Conservation (phyloP, 1,140 invertebrate species). For the Sycophila sp. region DNA sequence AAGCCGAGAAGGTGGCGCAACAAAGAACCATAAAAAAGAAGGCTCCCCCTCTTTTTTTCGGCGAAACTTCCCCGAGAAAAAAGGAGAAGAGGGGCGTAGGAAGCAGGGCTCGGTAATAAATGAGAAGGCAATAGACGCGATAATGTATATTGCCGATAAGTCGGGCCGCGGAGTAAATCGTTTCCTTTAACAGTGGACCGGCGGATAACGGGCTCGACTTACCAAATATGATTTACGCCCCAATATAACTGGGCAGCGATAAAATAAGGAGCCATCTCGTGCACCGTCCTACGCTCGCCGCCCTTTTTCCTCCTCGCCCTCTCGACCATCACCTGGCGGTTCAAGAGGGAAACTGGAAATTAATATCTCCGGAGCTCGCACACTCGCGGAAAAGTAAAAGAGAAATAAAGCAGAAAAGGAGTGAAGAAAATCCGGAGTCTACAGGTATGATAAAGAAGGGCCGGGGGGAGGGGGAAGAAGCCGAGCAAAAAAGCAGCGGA, state of each 20-base stretch:
- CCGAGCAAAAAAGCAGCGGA: neutral
- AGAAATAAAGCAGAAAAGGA: neutral
- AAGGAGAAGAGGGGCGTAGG: neutral
- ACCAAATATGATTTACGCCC: constrained; percentile 55
- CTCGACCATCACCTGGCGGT: neutral
- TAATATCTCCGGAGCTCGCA: constrained; percentile 32
- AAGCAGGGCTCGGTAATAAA: constrained; percentile 11
- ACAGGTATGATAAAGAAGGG: constrained; percentile 30
- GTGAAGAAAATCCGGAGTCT: constrained; percentile 1
- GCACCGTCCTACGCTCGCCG: neutral
- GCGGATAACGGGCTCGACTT: constrained; percentile 40
- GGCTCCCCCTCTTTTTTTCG: neutral
- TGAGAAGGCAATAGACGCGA: constrained; percentile 6
- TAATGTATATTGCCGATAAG: constrained; percentile 24
- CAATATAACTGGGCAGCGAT: constrained; percentile 55
- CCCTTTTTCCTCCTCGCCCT: constrained; percentile 1
- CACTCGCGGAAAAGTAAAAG: neutral
- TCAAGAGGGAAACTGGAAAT: constrained; percentile 31
- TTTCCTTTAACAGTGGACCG: constrained; percentile 5
- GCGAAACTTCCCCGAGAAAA: neutral
- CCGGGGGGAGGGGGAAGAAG: neutral
- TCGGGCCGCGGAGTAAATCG: constrained; percentile 11
- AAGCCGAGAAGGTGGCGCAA: no score
- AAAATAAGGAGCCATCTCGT: constrained; percentile 53
- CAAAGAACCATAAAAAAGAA: no score